Evolutionary conservation across 2,888 invertebrate genomes (phyloP).

Genomic region (Salticus scenicus): DNA sequence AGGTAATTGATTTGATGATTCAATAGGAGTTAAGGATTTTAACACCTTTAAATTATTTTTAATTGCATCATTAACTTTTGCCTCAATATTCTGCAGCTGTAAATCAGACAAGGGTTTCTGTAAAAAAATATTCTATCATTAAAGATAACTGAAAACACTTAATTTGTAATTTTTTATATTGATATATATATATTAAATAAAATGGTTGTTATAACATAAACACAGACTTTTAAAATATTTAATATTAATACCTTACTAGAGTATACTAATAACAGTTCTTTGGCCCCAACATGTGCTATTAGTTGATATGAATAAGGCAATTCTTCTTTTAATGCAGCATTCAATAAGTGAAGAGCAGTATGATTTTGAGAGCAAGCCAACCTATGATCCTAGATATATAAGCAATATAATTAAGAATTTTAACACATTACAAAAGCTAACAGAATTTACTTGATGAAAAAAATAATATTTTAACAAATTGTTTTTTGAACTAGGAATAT

Average conservation of each 20-base stretch:
- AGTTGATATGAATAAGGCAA: conserved; percentile 44
- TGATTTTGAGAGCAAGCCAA: conserved; percentile 55
- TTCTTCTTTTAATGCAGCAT: conserved; percentile 31
- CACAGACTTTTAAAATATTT: too few relatives aligned
- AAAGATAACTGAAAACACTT: too few relatives aligned
- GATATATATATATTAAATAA: too few relatives aligned
- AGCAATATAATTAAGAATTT: too few relatives aligned
- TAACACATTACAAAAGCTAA: not conserved
- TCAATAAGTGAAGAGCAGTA: conserved; percentile 55
- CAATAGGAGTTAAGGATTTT: not conserved
- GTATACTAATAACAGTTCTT: conserved; percentile 37
- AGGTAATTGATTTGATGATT: conserved; percentile 21
- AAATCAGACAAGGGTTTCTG: conserved; percentile 29
- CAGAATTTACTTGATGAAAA: not conserved
- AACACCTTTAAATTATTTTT: conserved; percentile 13
- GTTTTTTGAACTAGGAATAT: too few relatives aligned
- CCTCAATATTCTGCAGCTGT: conserved; percentile 36
- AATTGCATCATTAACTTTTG: conserved; percentile 27
- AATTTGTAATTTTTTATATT: too few relatives aligned
- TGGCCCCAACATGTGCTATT: conserved; percentile 24
- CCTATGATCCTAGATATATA: conserved; percentile 39
- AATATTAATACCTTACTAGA: conserved; percentile 44
- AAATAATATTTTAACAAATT: not conserved
- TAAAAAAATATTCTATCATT: not conserved
- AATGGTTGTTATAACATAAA: too few relatives aligned